phyloP scores from a whole-genome alignment of 2,888 invertebrate species.

The Apamea monoglypha region DNA sequence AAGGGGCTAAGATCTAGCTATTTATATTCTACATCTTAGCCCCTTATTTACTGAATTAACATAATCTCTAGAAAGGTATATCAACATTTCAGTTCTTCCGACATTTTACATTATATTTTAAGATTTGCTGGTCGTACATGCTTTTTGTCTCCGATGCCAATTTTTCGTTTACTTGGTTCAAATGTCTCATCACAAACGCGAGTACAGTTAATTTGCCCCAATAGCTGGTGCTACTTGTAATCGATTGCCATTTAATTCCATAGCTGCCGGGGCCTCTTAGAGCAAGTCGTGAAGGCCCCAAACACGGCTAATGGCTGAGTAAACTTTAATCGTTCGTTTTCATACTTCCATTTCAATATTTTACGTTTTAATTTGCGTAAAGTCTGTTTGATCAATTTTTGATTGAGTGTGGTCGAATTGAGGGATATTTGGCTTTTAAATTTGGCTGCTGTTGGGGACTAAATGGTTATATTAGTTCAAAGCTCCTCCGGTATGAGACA shows the following conservation, averaged over 20 bases:
- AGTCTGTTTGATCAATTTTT: conserved; percentile 60
- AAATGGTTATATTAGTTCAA: not conserved
- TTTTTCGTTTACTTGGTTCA: not conserved
- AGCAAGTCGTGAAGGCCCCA: conserved; percentile 67
- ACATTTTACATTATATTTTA: not conserved
- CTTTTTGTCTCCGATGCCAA: not conserved
- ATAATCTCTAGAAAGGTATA: not conserved
- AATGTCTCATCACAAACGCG: conserved; percentile 46
- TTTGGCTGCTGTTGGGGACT: not conserved
- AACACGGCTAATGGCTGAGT: conserved; percentile 83
- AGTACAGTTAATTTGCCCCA: conserved; percentile 71
- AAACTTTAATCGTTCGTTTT: conserved; percentile 76
- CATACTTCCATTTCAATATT: conserved; percentile 69
- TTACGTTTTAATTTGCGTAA: conserved; percentile 66
- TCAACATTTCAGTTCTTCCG: too few species aligned
- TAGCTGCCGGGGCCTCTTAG: conserved; percentile 63
- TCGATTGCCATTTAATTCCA: conserved; percentile 86
- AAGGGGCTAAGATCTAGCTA: too few species aligned
- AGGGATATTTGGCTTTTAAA: conserved; percentile 22
- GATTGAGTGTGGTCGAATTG: conserved; percentile 44
- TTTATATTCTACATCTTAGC: too few species aligned
- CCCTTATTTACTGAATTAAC: not conserved
- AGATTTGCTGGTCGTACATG: not conserved
- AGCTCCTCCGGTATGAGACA: not conserved
- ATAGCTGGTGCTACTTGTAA: conserved; percentile 76